These are phyloP conservation scores for Drosophila hamatofila DNA, from an alignment of 2,888 invertebrate species.

Conservation along the genomic window DNA sequence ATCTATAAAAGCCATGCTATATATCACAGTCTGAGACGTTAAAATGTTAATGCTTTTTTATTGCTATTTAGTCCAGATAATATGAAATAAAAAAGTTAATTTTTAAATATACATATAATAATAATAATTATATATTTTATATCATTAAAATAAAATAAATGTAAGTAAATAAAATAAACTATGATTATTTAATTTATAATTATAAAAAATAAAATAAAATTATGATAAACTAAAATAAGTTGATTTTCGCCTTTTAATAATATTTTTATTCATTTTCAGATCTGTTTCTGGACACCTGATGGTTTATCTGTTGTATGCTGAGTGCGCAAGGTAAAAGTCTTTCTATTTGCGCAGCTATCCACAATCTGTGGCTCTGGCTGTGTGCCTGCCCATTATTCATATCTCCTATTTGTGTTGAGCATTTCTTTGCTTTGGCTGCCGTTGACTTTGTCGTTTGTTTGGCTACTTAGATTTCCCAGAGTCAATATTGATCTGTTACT, in stretches of 20 bases:
- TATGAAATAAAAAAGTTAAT: too few species aligned
- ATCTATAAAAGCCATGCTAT: too few species aligned
- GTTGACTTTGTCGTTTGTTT: conserved; percentile 52
- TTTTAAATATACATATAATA: too few species aligned
- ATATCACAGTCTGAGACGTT: too few species aligned
- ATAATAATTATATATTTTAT: too few species aligned
- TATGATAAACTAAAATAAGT: rapidly evolving
- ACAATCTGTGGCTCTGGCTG: conserved; percentile 7
- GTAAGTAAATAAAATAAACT: too few species aligned
- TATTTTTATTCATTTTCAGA: background rate
- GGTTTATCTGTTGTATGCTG: conserved; percentile 1
- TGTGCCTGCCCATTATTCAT: conserved; percentile 28
- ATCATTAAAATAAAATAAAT: too few species aligned
- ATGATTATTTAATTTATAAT: too few species aligned
- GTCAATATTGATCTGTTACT: conserved; percentile 63
- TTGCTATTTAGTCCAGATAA: too few species aligned
- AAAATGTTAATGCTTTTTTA: too few species aligned
- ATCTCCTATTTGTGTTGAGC: conserved; percentile 58
- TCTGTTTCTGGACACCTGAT: background rate
- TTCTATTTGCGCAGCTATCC: conserved; percentile 51
- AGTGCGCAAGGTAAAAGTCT: conserved; percentile 41
- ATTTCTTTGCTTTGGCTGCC: conserved; percentile 61
- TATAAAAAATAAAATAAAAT: too few species aligned
- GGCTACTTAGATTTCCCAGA: conserved; percentile 65
- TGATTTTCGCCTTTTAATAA: background rate